Evolutionary conservation across 2,888 invertebrate genomes (phyloP).

Genomic region (Belgica antarctica): DNA sequence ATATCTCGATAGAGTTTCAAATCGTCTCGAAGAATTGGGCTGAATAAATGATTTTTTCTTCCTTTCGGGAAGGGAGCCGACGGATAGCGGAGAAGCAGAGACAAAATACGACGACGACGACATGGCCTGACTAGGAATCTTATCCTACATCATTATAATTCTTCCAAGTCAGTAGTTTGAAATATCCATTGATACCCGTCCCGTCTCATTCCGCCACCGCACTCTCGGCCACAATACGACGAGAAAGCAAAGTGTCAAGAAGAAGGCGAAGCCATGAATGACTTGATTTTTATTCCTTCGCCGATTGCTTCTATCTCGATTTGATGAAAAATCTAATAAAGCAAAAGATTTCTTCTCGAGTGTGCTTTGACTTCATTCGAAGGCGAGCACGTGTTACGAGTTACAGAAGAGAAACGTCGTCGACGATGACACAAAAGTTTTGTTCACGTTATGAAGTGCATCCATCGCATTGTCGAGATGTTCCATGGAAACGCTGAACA

Average conservation of each 20-base stretch:
- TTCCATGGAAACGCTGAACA: neutral
- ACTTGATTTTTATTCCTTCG: conserved; percentile 37
- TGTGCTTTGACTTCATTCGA: neutral
- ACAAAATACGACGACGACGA: conserved; percentile 18
- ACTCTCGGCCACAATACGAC: neutral
- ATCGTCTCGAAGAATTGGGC: conserved; percentile 9
- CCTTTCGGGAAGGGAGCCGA: conserved; percentile 15
- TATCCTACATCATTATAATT: conserved; percentile 16
- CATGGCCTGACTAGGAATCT: conserved; percentile 23
- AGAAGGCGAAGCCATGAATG: neutral
- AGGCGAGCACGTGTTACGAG: conserved; percentile 7
- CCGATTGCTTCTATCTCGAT: neutral
- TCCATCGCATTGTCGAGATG: neutral
- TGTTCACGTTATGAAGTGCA: conserved; percentile 17
- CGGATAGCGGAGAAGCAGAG: neutral
- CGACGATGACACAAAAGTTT: conserved; percentile 7
- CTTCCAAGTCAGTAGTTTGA: conserved; percentile 38
- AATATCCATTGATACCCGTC: neutral
- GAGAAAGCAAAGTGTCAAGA: neutral
- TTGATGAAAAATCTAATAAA: conserved; percentile 41
- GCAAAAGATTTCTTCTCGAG: neutral
- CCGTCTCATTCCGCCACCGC: neutral
- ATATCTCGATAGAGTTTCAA: conserved; percentile 36
- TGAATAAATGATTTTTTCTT: conserved; percentile 38
- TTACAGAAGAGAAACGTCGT: too few species aligned